phyloP scores from a whole-genome alignment of 1,140 invertebrate genomes.

The Drosophila gunungcola region DNA sequence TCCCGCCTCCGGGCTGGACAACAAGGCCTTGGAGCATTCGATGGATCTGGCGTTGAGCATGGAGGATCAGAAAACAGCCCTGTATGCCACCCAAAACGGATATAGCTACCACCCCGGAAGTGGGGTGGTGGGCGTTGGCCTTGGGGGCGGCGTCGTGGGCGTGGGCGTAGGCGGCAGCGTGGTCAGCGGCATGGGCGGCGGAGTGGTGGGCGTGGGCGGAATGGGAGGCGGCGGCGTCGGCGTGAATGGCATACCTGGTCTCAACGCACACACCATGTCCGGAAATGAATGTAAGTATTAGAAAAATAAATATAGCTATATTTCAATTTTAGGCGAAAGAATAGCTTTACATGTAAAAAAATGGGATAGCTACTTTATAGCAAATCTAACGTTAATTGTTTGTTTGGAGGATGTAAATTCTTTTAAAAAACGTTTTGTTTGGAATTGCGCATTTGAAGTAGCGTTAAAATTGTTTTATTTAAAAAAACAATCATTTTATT shows the following conservation, averaged over 20 bases:
- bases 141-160: slow-evolving; percentile 75
- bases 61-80: slow-evolving; percentile 92
- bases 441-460: no score
- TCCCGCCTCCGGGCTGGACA: slow-evolving; percentile 93
- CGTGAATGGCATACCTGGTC: slow-evolving; percentile 80
- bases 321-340: no score
- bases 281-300: slow-evolving; percentile 90
- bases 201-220: slow-evolving; percentile 58
- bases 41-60: slow-evolving; percentile 92
- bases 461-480: no score
- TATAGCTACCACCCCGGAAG: slow-evolving; percentile 91
- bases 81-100: slow-evolving; percentile 92
- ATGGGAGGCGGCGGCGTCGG: slow-evolving; percentile 72
- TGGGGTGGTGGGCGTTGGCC: slow-evolving; percentile 84
- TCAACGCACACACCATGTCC: slow-evolving; percentile 86
- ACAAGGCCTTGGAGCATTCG: slow-evolving; percentile 95
- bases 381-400: no score
- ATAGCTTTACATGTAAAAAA: no score
- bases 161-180: slow-evolving; percentile 82
- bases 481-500: no score
- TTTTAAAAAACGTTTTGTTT: no score
- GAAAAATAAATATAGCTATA: background rate
- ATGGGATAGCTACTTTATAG: no score
- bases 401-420: no score
- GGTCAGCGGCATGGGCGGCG: slow-evolving; percentile 78